These are phyloP conservation scores for Drosophila saltans DNA, from an alignment of 1,140 invertebrate species.

Conservation along the genomic window DNA sequence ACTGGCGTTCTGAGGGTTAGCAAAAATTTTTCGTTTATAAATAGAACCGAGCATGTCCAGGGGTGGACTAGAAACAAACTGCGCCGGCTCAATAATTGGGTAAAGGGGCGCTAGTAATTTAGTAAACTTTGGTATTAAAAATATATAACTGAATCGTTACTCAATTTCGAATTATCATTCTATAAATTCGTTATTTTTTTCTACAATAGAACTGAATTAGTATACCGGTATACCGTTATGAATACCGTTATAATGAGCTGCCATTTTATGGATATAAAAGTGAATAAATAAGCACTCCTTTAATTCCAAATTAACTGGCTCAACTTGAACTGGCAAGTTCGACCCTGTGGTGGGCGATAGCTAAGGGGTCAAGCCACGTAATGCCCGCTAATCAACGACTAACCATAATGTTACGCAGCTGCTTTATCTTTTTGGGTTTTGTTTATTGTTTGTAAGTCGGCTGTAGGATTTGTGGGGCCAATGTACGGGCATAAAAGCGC, in stretches of 20 bases:
- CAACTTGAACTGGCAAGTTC: background rate
- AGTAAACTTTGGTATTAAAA: too few species aligned
- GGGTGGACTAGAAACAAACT: conserved; percentile 6
- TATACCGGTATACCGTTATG: too few species aligned
- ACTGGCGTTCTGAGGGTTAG: conserved; percentile 44
- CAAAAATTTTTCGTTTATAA: conserved; percentile 61
- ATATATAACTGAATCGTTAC: too few species aligned
- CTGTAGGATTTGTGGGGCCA: background rate
- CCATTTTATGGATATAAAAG: too few species aligned
- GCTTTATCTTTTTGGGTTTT: conserved; percentile 1
- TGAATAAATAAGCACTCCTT: too few species aligned
- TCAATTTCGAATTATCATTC: too few species aligned
- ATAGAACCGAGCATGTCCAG: conserved; percentile 58
- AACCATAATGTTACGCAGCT: background rate
- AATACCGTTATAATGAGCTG: too few species aligned
- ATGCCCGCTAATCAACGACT: background rate
- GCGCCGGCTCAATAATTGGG: background rate
- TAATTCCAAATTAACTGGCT: too few species aligned
- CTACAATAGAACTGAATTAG: too few species aligned
- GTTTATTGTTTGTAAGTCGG: conserved; percentile 8
- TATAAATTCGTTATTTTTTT: too few species aligned
- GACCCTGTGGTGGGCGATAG: background rate
- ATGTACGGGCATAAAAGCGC: conserved; percentile 2
- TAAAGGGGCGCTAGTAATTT: background rate
- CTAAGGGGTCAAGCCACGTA: conserved; percentile 3